Evolutionary conservation across 2,113 vertebrate genomes (phyloP), one percentile per base, ranked within the genome.

Genomic region (Trichomycterus rosablanca): DNA sequence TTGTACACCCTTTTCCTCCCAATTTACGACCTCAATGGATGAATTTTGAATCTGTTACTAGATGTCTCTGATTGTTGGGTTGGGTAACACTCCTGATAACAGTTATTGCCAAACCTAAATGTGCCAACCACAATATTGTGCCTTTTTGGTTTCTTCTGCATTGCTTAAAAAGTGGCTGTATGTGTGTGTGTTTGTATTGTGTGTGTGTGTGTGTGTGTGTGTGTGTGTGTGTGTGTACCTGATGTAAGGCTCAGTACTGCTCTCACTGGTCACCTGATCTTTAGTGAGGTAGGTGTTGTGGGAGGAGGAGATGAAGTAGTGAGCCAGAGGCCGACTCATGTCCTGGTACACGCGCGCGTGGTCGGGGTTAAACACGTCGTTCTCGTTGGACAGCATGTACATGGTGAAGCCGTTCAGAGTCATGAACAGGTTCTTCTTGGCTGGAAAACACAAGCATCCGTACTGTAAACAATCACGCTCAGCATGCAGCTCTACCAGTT

Each of bases 271-370:
- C 0, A 98, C 85, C 81, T 98, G 96, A 77, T 89, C 91, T 80
- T 88, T 89, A 15, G 93, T 96, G 61, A 98, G 88, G 74, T 98
- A 98, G 39, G 96, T 97, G 59, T 98, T 98, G 80, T 98, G 96
- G 0, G 96, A 98, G 1, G 93, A 90, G 63, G 92, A 97, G 81
- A 98, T 96, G 81, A 91, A 98, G 80, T 98, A 98, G 73, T 97
- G 93, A 35, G 89, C 34, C 11, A 98, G 74, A 1, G 96, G 93
- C 35, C 79, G 88, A 68, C 16, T 85, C 96, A 98, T 98, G 84
- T 98, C 91, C 81, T 98, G 93, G 76, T 88, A 82, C 18, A 97
- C 86, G 1, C 37, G 16, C 2, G 73, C 53, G 46, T 97, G 94
- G 45, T 86, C 76, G 0, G 79, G 84, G 83, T 92, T 89, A 23